Conservation (phyloP, 2,888 invertebrate species). For the Amblyjoppa fuscipennis region DNA sequence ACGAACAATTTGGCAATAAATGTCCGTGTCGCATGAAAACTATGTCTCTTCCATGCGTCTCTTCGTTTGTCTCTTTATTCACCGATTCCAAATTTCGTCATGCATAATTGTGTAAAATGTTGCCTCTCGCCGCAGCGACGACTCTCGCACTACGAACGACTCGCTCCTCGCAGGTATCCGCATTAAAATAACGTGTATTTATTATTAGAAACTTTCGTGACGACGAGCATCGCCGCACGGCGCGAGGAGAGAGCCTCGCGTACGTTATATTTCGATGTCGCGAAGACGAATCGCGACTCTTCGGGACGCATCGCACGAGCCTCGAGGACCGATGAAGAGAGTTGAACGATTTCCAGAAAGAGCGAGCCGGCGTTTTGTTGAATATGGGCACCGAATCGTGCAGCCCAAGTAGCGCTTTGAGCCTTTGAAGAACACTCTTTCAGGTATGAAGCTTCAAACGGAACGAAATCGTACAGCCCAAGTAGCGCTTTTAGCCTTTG, state of each 20-base stretch:
- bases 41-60: background rate
- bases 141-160: constrained; percentile 19
- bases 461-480: no score
- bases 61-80: background rate
- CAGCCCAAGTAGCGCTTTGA: background rate
- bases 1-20: no score
- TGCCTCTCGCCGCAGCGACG: background rate
- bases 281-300: constrained; percentile 22
- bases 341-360: constrained; percentile 75
- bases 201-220: constrained; percentile 50
- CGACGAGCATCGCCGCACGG: constrained; percentile 11
- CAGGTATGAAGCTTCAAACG: no score
- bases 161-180: constrained; percentile 19
- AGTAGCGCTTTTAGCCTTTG: no score
- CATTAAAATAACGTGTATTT: constrained; percentile 42
- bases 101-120: constrained; percentile 1
- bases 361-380: background rate
- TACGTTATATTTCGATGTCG: constrained; percentile 41
- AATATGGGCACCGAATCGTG: background rate
- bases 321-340: constrained; percentile 43
- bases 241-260: background rate
- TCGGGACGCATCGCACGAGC: background rate
- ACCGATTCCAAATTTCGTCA: constrained; percentile 3
- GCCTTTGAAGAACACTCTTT: background rate
- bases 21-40: no score